A percentile compares a stretch with the other conserved stretches of the same genome.
Evolutionary conservation across 2,797 vertebrate genomes (phyloP).

Genomic region (Australoheros facetus): DNA sequence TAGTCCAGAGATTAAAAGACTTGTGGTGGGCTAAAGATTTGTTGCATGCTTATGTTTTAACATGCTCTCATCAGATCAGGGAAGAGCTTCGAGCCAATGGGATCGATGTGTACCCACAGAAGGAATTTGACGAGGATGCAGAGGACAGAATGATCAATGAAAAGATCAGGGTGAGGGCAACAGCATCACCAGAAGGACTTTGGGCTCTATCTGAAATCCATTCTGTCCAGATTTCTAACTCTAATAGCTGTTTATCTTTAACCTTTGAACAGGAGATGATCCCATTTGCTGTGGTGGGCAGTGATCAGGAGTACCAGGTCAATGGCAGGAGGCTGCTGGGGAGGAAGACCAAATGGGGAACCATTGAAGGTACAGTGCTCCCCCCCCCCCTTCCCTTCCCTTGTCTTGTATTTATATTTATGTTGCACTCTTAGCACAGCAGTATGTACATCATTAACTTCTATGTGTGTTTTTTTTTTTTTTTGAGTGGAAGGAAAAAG

Average conservation of each 20-base stretch:
- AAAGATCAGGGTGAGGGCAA: constrained; percentile 91
- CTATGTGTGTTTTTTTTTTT: constrained; percentile 3
- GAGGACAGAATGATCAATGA: constrained; percentile 95
- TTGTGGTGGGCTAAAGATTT: constrained; percentile 15
- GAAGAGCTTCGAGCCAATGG: constrained; percentile 92
- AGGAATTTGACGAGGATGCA: constrained; percentile 94
- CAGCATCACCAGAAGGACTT: constrained; percentile 8
- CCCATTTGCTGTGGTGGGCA: constrained; percentile 97
- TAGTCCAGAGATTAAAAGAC: constrained; percentile 29
- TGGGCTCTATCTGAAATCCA: neutral
- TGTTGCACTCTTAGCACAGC: neutral
- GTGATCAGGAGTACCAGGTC: constrained; percentile 97
- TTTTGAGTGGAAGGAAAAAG: neutral
- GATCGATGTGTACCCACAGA: constrained; percentile 96
- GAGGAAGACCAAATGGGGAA: constrained; percentile 98
- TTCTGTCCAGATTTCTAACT: constrained; percentile 1
- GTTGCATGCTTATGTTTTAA: constrained; percentile 12
- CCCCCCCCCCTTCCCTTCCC: too few species aligned
- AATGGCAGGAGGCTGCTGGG: constrained; percentile 96
- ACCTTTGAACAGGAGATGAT: constrained; percentile 90
- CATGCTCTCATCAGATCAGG: constrained; percentile 83
- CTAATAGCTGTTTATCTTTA: neutral
- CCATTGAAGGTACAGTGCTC: constrained; percentile 97
- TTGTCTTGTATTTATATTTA: neutral
- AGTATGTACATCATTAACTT: neutral